Conservation (phyloP, 1,140 invertebrate species). For the Drosophila rhopaloa region DNA sequence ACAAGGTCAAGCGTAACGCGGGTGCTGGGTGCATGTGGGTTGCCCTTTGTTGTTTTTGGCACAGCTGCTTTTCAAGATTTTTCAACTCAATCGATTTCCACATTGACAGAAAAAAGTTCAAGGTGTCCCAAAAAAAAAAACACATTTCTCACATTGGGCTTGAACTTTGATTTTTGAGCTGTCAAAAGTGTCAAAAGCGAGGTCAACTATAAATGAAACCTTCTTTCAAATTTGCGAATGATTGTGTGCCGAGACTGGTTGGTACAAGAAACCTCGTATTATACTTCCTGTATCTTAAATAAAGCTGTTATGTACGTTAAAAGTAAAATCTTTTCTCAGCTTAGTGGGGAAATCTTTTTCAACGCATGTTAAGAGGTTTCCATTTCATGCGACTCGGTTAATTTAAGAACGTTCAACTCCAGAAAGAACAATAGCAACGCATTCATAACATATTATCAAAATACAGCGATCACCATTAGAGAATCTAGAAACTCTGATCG, state of each 20-base stretch:
- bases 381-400: neutral
- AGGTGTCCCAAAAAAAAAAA: slow-evolving; percentile 13
- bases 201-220: slow-evolving; percentile 45
- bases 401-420: neutral
- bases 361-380: too few species aligned
- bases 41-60: slow-evolving; percentile 6
- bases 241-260: slow-evolving; percentile 3
- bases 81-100: slow-evolving; percentile 30
- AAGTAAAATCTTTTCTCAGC: too few species aligned
- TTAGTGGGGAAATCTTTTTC: too few species aligned
- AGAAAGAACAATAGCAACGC: neutral
- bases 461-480: too few species aligned
- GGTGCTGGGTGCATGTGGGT: slow-evolving; percentile 27
- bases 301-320: too few species aligned
- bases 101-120: slow-evolving; percentile 43
- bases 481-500: neutral
- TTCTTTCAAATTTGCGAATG: slow-evolving; percentile 30
- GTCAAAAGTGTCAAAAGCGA: slow-evolving; percentile 34
- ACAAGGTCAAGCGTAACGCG: slow-evolving; percentile 58
- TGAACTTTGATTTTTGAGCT: slow-evolving; percentile 54
- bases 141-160: slow-evolving; percentile 18
- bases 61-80: slow-evolving; percentile 22
- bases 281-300: slow-evolving; percentile 31
- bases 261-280: neutral
- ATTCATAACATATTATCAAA: neutral